Conservation (phyloP, 2,797 vertebrate genomes). For the Pangasius krempfi region DNA sequence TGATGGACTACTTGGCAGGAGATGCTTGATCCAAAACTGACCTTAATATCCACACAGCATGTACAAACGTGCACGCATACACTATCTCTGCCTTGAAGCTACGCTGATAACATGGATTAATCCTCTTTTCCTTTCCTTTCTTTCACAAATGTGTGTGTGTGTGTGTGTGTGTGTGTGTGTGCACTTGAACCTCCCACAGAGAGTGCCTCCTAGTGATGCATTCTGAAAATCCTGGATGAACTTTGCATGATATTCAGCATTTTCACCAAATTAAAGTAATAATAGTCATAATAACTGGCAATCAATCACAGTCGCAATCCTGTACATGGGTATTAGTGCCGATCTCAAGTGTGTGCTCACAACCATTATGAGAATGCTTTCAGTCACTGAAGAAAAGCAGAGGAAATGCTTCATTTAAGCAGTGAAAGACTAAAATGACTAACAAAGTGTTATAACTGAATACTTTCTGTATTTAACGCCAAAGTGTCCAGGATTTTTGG, state of each 20-base stretch:
- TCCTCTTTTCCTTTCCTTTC: background rate
- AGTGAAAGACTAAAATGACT: background rate
- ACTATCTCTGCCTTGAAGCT: background rate
- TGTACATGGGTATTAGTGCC: background rate
- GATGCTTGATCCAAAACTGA: conserved; percentile 45
- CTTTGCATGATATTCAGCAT: background rate
- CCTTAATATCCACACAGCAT: conserved; percentile 45
- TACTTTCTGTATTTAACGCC: background rate
- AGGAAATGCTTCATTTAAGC: background rate
- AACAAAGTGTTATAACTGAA: background rate
- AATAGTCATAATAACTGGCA: background rate
- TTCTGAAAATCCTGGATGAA: background rate
- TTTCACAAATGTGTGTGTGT: background rate
- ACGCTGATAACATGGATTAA: conserved; percentile 3
- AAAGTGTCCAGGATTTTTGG: background rate
- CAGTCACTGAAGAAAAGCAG: background rate
- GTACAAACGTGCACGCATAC: conserved; percentile 25
- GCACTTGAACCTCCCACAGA: background rate
- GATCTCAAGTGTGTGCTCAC: background rate
- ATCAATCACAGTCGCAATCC: background rate
- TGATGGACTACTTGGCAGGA: conserved; percentile 52
- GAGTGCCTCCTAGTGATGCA: background rate
- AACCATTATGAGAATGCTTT: background rate
- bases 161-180: background rate
- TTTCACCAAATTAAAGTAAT: background rate